Evolutionary conservation across 2,797 vertebrate species (phyloP).

Genomic region (Ficedula albicollis): DNA sequence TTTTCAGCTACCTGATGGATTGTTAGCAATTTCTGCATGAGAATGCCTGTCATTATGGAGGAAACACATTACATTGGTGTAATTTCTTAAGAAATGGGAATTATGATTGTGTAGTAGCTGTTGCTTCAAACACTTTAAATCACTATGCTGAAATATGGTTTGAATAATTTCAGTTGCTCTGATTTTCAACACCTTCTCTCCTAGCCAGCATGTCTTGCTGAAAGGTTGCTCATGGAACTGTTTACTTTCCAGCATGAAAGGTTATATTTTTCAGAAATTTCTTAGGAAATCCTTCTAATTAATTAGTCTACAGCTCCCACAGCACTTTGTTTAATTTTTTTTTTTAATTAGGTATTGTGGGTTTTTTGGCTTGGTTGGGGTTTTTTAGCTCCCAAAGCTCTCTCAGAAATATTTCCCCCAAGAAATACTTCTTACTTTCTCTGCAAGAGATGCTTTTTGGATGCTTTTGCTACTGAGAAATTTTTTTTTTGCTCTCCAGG

Average conservation of each 20-base stretch:
- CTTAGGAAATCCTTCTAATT: neutral
- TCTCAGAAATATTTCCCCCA: neutral
- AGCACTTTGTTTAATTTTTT: neutral
- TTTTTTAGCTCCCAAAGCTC: neutral
- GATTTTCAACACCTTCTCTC: neutral
- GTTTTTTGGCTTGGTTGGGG: neutral
- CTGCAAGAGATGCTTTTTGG: neutral
- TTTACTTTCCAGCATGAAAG: constrained; percentile 2
- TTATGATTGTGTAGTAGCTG: neutral
- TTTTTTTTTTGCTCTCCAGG: neutral
- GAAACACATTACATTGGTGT: neutral
- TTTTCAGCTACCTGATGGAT: neutral
- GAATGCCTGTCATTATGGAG: neutral
- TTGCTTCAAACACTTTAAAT: neutral
- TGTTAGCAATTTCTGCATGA: neutral
- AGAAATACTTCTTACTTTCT: neutral
- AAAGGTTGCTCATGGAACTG: neutral
- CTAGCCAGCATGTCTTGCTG: neutral
- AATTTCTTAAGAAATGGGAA: neutral
- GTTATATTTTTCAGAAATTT: neutral
- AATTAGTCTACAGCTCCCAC: neutral
- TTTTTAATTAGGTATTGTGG: neutral
- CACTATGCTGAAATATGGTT: neutral
- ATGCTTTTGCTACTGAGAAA: neutral
- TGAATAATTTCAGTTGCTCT: neutral